Base-by-base conservation (phyloP, 1,140 invertebrate genomes). In the Eulimnadia texana region DNA sequence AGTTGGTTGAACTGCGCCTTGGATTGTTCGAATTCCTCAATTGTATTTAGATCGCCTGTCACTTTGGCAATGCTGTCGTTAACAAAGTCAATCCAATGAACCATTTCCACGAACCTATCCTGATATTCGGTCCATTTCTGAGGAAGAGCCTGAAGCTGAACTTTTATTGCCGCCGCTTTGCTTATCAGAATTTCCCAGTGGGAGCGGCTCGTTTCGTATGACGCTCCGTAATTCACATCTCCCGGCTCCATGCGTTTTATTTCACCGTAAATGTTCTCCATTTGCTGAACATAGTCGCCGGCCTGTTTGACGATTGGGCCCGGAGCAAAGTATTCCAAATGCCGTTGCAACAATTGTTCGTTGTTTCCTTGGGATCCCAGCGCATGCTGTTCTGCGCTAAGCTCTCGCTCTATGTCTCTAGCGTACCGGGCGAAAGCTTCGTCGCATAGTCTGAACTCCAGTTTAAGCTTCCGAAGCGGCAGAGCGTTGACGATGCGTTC, bases 361-460 rank as follows among this genome's bases (percentile, higher is more conserved):
- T 63, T 47, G 50, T 25, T 63, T 50, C 50, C 47, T n/a, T 49
- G 19, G 9, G 19, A 27, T 22, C 49, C 23, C 2, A 94, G 82
- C 0, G 88, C 83, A 70, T 91, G 84, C 65, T 93, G 84, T 69
- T 93, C 86, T 42, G 84, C 77, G 63, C 81, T 84, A n/a, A 93
- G 79, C 71, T 93, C 88, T 68, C 86, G 86, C 70, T 96, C 90
- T 60, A 94, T 86, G 66, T 92, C 88, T 67, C 90, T 88, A 28
- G 95, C 74, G 63, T 86, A 86, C 60, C 90, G 83, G 58, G 83
- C 78, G 72, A 94, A 93, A 1, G 85, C 82, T 16, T 84, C 80
- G 72, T 95, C 89, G 62, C 93, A 86, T 3, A 93, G 71, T 16
- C 84, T 74, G 72, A 95, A 95, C 73, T 97, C 91, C n/a, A 94